phyloP scores from a whole-genome alignment of 2,113 vertebrate genomes.

The Nothobranchius furzeri region DNA sequence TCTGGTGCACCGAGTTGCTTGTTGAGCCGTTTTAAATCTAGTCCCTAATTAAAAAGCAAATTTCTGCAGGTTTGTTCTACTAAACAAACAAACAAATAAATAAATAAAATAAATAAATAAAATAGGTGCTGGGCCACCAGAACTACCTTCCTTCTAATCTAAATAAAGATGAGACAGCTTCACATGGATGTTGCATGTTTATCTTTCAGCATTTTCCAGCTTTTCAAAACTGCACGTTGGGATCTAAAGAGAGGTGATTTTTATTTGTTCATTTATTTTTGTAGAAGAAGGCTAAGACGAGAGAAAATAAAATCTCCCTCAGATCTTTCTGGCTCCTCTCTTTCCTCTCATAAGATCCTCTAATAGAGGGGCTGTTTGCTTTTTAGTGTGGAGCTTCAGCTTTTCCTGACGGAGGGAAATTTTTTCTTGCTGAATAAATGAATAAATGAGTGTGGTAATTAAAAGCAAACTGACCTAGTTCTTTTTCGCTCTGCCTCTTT shows the following conservation, averaged over 20 bases:
- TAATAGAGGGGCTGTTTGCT: conserved; percentile 74
- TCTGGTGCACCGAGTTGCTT: too few species aligned
- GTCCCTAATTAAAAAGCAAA: not conserved
- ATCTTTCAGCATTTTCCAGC: not conserved
- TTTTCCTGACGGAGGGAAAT: conserved; percentile 59
- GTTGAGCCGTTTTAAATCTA: too few species aligned
- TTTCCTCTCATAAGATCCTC: conserved; percentile 57
- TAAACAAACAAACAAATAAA: too few species aligned
- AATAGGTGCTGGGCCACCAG: too few species aligned
- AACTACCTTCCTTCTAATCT: too few species aligned
- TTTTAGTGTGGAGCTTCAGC: conserved; percentile 69
- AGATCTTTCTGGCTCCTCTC: conserved; percentile 47
- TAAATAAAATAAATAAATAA: too few species aligned
- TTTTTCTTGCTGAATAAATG: conserved; percentile 76
- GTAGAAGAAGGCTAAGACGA: conserved; percentile 25
- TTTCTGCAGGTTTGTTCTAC: not conserved
- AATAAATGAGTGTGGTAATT: conserved; percentile 80
- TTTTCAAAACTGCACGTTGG: conserved; percentile 37
- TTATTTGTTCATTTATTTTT: not conserved
- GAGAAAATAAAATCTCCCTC: conserved; percentile 23
- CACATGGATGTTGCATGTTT: too few species aligned
- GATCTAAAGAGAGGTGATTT: conserved; percentile 44
- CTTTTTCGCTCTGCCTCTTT: conserved; percentile 34
- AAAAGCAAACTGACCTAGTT: conserved; percentile 78
- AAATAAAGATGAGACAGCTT: too few species aligned